These are phyloP conservation scores for Melanaphis sacchari DNA, from an alignment of 1,140 invertebrate species.

Conservation along the genomic window DNA sequence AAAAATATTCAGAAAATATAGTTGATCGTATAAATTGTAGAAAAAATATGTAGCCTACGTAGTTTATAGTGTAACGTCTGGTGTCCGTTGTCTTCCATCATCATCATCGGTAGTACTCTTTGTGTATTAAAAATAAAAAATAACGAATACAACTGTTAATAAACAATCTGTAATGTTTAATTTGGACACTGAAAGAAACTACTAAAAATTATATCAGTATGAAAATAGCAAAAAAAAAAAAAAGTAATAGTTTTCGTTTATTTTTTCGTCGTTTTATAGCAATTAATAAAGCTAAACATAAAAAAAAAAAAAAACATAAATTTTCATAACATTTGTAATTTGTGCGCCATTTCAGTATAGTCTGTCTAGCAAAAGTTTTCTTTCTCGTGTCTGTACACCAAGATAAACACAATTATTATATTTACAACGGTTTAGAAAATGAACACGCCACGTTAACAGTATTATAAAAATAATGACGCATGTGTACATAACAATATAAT, in stretches of 20 bases:
- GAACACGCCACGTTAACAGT: background rate
- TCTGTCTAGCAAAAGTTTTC: background rate
- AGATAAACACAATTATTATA: background rate
- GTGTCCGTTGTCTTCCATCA: background rate
- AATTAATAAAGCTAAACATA: background rate
- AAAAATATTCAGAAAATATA: background rate
- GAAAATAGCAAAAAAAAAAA: too few relatives aligned
- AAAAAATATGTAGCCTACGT: background rate
- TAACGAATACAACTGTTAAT: background rate
- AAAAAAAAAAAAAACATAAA: background rate
- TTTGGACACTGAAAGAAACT: background rate
- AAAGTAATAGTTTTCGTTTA: background rate
- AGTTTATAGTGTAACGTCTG: background rate
- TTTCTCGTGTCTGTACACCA: background rate
- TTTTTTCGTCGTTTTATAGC: background rate
- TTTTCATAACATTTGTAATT: background rate
- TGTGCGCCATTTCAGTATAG: background rate
- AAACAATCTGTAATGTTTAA: too few relatives aligned
- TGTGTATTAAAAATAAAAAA: background rate
- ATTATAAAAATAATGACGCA: background rate
- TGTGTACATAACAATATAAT: background rate
- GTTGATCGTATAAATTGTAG: background rate
- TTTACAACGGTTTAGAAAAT: background rate
- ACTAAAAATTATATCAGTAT: background rate
- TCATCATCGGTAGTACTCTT: background rate